Evolutionary conservation across 2,113 vertebrate genomes (phyloP), one percentile per base, ranked within the genome.

Genomic region (Scartelaos histophorus): DNA sequence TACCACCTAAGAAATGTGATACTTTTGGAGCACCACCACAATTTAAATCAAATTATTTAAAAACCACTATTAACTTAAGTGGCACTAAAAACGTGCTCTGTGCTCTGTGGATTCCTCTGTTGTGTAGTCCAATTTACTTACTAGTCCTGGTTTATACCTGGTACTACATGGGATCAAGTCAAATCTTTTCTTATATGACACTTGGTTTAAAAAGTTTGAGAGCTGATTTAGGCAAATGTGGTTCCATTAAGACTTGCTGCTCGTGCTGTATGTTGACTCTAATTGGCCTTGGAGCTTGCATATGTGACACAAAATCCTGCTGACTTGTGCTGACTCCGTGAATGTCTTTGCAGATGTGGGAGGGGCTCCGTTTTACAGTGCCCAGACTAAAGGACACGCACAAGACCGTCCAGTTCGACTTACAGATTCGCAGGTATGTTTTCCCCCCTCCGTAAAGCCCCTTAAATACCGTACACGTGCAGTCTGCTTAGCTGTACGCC

Each of bases 351-450:
- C 91, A 97, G 96, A 71, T 97, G 49, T 95, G 92, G 93, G 94
- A 95, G 0, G 96, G 96, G 17, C 91, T 97, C 57, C 94, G 96
- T 21, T 97, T 97, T 83, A 96, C 95, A 0, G 93, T 96, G 69
- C 96, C 95, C 3, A 93, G 94, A 12, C 88, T 97, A 54, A 91
- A 88, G 67, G 95, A 96, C 87, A 89, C 92, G 0, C 93, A 94
- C 85, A 92, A 91, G 80, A 94, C 88, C 0, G 92, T 97, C 70
- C 95, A 96, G 87, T 97, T 97, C 82, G 95, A 97, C 66, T 87
- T 95, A 51, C 96, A 97, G 93, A 96, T 97, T 54, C 95, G 94
- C 90, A 96, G 96, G 96, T 97, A 89, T 45, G n/a, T 45, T 2
- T 21, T 35, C 56, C 2, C 15, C 1, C n/a, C 43, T 11, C 34